These are phyloP conservation scores for Meandrusa payeni DNA, from an alignment of 2,888 invertebrate species.

Conservation along the genomic window DNA sequence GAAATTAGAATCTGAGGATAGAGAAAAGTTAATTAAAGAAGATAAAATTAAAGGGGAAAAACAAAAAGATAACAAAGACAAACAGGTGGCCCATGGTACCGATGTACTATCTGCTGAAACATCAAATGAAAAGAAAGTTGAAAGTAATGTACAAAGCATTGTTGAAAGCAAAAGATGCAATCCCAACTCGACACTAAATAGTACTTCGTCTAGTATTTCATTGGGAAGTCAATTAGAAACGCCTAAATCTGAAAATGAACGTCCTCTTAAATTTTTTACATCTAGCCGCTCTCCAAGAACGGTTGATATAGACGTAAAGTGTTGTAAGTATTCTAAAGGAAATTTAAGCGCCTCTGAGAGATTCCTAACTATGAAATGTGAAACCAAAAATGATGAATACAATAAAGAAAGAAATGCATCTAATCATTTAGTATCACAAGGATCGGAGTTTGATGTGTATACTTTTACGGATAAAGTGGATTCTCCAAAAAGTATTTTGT, in stretches of 20 bases:
- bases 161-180: constrained; percentile 24
- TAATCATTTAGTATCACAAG: constrained; percentile 62
- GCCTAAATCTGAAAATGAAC: constrained; percentile 62
- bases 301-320: constrained; percentile 72
- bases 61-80: constrained; percentile 27
- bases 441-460: constrained; percentile 71
- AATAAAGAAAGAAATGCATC: constrained; percentile 53
- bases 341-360: constrained; percentile 68
- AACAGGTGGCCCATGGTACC: constrained; percentile 22
- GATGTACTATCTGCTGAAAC: constrained; percentile 22
- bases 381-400: constrained; percentile 56
- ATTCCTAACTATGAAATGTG: constrained; percentile 64
- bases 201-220: constrained; percentile 16
- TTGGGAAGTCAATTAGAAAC: constrained; percentile 41
- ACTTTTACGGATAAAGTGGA: constrained; percentile 75
- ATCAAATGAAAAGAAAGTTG: constrained; percentile 23
- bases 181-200: constrained; percentile 10
- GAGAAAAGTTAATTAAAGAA: constrained; percentile 22
- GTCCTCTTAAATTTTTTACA: constrained; percentile 73
- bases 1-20: constrained; percentile 26
- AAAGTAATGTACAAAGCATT: constrained; percentile 30
- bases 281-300: constrained; percentile 65
- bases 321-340: constrained; percentile 71
- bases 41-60: constrained; percentile 29
- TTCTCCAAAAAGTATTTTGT: constrained; percentile 70